A percentile compares a stretch with the other conserved stretches of the same genome.
Evolutionary conservation across 1,140 invertebrate species (phyloP).

Genomic region (Drosophila persimilis): DNA sequence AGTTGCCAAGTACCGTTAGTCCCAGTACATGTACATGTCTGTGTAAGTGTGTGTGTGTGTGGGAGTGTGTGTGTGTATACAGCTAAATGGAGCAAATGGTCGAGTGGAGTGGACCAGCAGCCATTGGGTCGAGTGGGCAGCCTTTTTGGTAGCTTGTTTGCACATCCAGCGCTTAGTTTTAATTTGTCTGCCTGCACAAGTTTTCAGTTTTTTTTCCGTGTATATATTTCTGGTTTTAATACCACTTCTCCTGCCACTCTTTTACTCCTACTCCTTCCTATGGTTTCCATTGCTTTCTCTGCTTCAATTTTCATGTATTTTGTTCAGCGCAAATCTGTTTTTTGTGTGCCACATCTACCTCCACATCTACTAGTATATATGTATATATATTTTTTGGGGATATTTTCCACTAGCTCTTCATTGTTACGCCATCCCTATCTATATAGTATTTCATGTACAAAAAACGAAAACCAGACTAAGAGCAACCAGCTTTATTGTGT

Average conservation of each 20-base stretch:
- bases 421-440: conserved; percentile 40
- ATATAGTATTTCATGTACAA: conserved; percentile 31
- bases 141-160: conserved; percentile 58
- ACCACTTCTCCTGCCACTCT: conserved; percentile 2
- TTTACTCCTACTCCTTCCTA: conserved; percentile 10
- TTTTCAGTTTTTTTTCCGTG: conserved; percentile 31
- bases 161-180: conserved; percentile 76
- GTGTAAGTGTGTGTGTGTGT: conserved; percentile 14
- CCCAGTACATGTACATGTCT: conserved; percentile 2
- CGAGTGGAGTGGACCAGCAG: conserved; percentile 50
- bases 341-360: conserved; percentile 32
- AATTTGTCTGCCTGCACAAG: conserved; percentile 69
- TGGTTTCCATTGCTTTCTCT: neutral
- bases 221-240: conserved; percentile 28
- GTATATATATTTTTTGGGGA: conserved; percentile 4
- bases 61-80: conserved; percentile 46
- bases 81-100: conserved; percentile 78
- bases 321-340: conserved; percentile 62
- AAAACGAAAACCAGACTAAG: conserved; percentile 16
- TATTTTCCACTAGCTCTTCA: conserved; percentile 44
- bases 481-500: conserved; percentile 63
- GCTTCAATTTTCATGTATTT: conserved; percentile 52
- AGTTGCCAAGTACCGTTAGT: conserved; percentile 21
- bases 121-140: too few species aligned
- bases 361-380: conserved; percentile 8